Base-by-base conservation (phyloP, 2,888 invertebrate genomes). In the Gibbula magus region DNA sequence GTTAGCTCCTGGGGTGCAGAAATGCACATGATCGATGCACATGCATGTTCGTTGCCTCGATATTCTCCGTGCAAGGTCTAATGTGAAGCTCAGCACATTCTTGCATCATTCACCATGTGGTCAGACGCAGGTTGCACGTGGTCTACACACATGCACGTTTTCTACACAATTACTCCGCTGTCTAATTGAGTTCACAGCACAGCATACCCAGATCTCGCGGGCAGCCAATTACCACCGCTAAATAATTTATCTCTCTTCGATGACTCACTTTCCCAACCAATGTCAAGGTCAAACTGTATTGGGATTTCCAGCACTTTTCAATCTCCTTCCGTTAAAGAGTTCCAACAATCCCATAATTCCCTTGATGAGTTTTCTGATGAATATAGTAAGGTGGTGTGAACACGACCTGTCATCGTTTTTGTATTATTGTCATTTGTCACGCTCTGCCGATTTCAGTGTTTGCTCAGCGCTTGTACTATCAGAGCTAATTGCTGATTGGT, bases 181-280 rank as follows among this genome's bases (percentile, higher is more conserved):
- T 32, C 73, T 73, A 73, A 35, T 22, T 45, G 39, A 32, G 22
- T 45, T 35, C 22, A 29, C 45, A 73, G 39, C 73, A 73, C 73
- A 22, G 13, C 73, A 45, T 18, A 35, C n/a, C 22, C 73, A 45
- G 35, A 74, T 25, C n/a, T 29, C 32, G 32, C 61, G 29, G 29
- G 51, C 51, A 22, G 39, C 74, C 74, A 74, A 74, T 74, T 74
- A 74, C 25, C 7, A 18, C 25, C 5, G 52, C 74, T 74, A 22
- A 74, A 74, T 51, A 51, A 74, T 74, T 74, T 51, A 74, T 74
- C 25, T 25, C 45, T 2, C 51, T 20, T 25, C 16, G 74, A 74
- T 74, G 74, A 74, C 51, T 74, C 74, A 74, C 51, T 39, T 73
- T 35, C 16, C 45, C 45, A 10, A 8, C 45, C 45, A 51, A 51